Percentiles rank a stretch among this genome's conserved stretches.
These are phyloP conservation scores for Pomatostomus ruficeps DNA, from an alignment of 2,113 vertebrate genomes.

Conservation along the genomic window DNA sequence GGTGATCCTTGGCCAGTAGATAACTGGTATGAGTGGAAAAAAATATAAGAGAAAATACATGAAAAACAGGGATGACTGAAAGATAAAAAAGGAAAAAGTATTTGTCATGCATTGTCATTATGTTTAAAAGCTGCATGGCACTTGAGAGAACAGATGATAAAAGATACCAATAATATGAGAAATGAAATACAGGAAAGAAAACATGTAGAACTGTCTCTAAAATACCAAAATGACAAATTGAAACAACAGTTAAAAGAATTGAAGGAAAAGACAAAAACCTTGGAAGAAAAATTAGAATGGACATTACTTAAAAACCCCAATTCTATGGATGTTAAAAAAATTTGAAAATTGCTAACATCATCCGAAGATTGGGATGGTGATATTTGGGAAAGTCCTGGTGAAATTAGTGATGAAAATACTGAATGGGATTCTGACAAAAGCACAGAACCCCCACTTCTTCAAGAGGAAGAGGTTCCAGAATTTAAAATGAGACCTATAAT, in stretches of 20 bases:
- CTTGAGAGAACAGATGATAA: neutral
- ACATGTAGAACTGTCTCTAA: neutral
- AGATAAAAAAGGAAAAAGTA: neutral
- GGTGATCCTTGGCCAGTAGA: neutral
- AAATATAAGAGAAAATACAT: neutral
- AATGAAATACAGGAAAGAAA: neutral
- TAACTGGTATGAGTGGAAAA: neutral
- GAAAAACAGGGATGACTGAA: neutral
- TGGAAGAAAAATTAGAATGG: neutral
- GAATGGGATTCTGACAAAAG: too few relatives aligned
- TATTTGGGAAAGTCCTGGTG: neutral
- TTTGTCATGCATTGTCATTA: too few relatives aligned
- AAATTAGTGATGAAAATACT: neutral
- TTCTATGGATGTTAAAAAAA: neutral
- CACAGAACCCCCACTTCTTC: too few relatives aligned
- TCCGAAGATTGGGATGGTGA: neutral
- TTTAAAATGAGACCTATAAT: too few relatives aligned
- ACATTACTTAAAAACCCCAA: neutral
- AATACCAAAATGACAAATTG: neutral
- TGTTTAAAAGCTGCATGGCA: neutral
- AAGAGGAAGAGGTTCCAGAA: too few relatives aligned
- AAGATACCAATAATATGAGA: neutral
- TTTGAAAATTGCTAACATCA: neutral
- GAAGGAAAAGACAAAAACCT: neutral
- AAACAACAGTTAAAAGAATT: neutral